Evolutionary conservation across 2,113 vertebrate genomes (phyloP), one percentile per base, ranked within the genome.

Genomic region (Bos taurus): DNA sequence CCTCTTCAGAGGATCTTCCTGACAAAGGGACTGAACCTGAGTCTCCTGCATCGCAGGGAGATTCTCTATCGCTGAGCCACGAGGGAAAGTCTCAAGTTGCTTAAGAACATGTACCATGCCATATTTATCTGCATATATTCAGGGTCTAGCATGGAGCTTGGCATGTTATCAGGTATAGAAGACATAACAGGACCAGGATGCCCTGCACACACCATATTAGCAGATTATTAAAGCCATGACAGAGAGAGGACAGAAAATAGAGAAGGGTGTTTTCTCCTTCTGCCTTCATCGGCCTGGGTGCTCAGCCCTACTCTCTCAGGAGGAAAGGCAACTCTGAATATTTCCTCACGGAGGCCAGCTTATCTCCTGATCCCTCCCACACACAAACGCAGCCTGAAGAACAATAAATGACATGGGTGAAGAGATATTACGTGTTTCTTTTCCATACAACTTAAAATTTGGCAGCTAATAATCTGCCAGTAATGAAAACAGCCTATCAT

Each of bases 361-460:
- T 88, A 67, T 67, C 94, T 71, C 77, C 77, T 71, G 33, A 50
- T 59, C 26, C 60, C 30, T 71, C 56, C 82, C 57, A 92, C 46
- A 97, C 54, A 94, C 9, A 88, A 46, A 87, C 16, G n/a, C 62
- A 77, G 71, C 30, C 78, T 36, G 28, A 26, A 84, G 46, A 60
- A 97, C 98, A 97, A 97, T 25, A 96, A 96, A 85, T 90, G 59
- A 95, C 50, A 91, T 14, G 26, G 6, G 25, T 83, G 82, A 71
- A 95, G 30, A 91, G 40, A 71, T 33, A 97, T 97, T 84, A 56
- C 8, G 0, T n/a, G 78, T 87, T 97, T 92, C 30, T 97, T 98
- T 96, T 90, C 71, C 78, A 23, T 95, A 96, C 30, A 11, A 96
- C 82, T 96, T 98, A 91, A 97, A 97, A 96, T 60, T 83, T 78